Evolutionary conservation across 2,797 vertebrate species (phyloP).

Genomic region (Gadopsis bispinosus): DNA sequence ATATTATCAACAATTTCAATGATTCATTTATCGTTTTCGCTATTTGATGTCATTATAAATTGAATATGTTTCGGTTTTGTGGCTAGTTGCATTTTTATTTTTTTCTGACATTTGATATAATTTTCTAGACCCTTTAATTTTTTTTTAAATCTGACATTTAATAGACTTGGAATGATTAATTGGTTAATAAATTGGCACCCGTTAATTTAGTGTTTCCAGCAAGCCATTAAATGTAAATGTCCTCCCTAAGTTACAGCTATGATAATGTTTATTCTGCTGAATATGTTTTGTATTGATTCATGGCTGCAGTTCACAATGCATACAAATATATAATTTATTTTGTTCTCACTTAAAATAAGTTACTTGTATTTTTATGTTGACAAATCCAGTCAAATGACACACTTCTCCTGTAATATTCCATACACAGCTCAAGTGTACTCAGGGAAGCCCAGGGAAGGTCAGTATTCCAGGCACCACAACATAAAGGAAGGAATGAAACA

Average conservation of each 20-base stretch:
- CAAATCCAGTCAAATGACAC: conserved; percentile 79
- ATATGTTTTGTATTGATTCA: conserved; percentile 62
- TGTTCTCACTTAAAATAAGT: conserved; percentile 70
- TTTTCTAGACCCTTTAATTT: background rate
- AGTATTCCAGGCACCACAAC: conserved; percentile 83
- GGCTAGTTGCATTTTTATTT: background rate
- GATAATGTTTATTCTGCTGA: conserved; percentile 51
- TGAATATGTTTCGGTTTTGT: conserved; percentile 21
- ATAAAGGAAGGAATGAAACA: conserved; percentile 73
- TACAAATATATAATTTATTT: conserved; percentile 56
- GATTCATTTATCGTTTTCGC: conserved; percentile 8
- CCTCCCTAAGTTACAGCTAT: conserved; percentile 29
- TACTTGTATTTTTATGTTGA: conserved; percentile 79
- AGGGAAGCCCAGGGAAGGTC: conserved; percentile 85
- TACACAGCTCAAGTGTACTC: conserved; percentile 84
- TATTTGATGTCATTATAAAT: conserved; percentile 18
- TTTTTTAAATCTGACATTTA: background rate
- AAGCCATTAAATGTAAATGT: conserved; percentile 25
- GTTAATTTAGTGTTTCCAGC: conserved; percentile 20
- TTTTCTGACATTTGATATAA: conserved; percentile 13
- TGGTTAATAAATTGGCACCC: background rate
- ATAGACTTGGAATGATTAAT: background rate
- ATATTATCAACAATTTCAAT: background rate
- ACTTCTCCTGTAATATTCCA: conserved; percentile 84
- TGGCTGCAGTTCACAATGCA: conserved; percentile 68